phyloP scores from a whole-genome alignment of 1,140 invertebrate species.

The Geopemphigus sp. region DNA sequence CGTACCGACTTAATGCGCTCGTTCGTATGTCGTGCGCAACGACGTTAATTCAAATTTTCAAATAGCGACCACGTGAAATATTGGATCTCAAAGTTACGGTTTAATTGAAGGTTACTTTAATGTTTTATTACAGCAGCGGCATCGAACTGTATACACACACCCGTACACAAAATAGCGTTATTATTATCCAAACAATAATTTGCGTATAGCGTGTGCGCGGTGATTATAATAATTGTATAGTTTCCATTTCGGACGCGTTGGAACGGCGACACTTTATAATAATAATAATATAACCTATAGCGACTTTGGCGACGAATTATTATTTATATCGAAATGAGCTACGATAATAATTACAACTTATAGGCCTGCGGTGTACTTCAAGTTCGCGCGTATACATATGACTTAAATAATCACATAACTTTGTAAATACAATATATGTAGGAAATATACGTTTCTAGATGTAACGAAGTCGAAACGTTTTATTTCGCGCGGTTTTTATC shows the following conservation, averaged over 20 bases:
- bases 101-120: background rate
- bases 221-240: background rate
- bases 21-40: too few species aligned
- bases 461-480: too few species aligned
- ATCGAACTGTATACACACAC: background rate
- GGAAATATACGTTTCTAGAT: too few species aligned
- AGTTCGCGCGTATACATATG: too few species aligned
- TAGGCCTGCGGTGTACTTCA: too few species aligned
- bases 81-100: background rate
- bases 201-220: background rate
- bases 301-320: background rate
- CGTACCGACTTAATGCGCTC: too few species aligned
- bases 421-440: too few species aligned
- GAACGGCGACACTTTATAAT: background rate
- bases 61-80: background rate
- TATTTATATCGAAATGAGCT: constrained; percentile 4
- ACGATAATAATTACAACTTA: background rate
- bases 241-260: background rate
- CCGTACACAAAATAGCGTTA: background rate
- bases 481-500: too few species aligned
- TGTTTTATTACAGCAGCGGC: background rate
- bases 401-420: too few species aligned
- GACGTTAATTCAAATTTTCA: too few species aligned
- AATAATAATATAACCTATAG: background rate
- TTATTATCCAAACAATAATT: too few species aligned